A percentile compares a stretch with the other conserved stretches of the same genome.
These are phyloP conservation scores for Perognathus longimembris DNA, from an alignment of 2,113 vertebrate genomes.

Conservation along the genomic window DNA sequence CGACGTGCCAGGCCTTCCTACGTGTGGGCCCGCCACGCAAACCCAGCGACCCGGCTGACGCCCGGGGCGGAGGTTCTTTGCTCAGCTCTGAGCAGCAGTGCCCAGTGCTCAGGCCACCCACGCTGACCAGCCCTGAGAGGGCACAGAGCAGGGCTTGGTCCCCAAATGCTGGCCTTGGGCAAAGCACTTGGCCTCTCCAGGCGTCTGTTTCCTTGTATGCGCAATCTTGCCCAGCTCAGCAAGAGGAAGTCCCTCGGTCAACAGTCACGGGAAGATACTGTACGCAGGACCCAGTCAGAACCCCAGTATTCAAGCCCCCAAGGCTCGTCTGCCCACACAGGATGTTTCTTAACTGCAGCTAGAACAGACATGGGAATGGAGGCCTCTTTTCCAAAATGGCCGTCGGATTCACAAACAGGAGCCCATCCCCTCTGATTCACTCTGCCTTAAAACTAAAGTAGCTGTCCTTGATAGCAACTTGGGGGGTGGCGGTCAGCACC, in stretches of 20 bases:
- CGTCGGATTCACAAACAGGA: neutral
- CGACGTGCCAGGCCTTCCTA: neutral
- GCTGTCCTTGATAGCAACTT: neutral
- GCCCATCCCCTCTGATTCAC: neutral
- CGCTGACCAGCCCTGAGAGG: neutral
- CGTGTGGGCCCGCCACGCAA: rapidly evolving
- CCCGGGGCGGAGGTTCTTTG: neutral
- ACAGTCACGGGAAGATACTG: rapidly evolving
- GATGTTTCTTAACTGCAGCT: neutral
- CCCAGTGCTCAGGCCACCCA: neutral
- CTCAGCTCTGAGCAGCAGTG: neutral
- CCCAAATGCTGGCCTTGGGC: neutral
- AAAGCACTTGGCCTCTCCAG: neutral
- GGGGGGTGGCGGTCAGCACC: no score
- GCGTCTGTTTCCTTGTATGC: neutral
- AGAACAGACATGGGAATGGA: neutral
- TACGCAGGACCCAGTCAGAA: neutral
- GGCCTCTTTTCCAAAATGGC: neutral
- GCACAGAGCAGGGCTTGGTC: neutral
- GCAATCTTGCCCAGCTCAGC: neutral
- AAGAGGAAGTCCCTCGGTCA: neutral
- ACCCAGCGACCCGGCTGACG: neutral
- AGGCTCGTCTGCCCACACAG: neutral
- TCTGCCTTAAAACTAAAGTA: conserved; percentile 3
- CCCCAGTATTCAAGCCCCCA: neutral